Base-by-base conservation (phyloP, 2,113 vertebrate species). In the Thamnaconus septentrionalis region DNA sequence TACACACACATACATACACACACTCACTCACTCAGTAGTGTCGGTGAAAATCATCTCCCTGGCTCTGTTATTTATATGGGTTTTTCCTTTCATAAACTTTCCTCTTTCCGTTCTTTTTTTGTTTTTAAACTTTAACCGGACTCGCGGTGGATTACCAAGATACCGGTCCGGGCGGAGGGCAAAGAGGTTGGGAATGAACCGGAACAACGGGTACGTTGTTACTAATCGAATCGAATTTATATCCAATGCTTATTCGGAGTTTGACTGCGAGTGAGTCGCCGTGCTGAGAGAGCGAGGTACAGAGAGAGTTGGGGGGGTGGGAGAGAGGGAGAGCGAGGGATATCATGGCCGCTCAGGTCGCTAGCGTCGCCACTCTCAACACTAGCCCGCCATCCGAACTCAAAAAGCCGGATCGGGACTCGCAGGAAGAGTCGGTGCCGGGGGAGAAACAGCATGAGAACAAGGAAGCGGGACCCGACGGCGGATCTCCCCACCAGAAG, bases 271-370 rank as follows among this genome's bases (percentile, higher is more conserved):
- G 81, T 87, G 88, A 91, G 86, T 91, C 87, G 76, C 87, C 78
- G 89, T 85, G 88, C 81, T 88, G 87, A 90, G 83, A 88, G 86
- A 90, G 90, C 75, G 80, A 78, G 76, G 77, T 8, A 89, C 89
- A 81, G 85, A 91, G 73, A 72, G 91, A 85, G 89, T 89, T 91
- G 87, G 66, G 76, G 79, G 18, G 18, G 18, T 31, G 18, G 18
- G 18, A 31, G 18, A 31, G 18, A 65, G 75, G 80, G 80, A 72
- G 76, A 87, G 91, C 89, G 91, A 90, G 91, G 83, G 90, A 93
- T 91, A 94, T 95, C 94, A 97, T 96, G 96, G 96, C 96, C 90
- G 96, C 96, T 91, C 95, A 97, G 94, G 95, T 97, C 90, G 94
- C 93, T 90, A 94, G 94, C 93, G 94, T 93, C 92, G 93, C 91